A percentile compares a stretch with the other conserved stretches of the same genome.
These are phyloP conservation scores for Eulemur rufifrons DNA, from an alignment of 2,113 vertebrate genomes.

Conservation along the genomic window DNA sequence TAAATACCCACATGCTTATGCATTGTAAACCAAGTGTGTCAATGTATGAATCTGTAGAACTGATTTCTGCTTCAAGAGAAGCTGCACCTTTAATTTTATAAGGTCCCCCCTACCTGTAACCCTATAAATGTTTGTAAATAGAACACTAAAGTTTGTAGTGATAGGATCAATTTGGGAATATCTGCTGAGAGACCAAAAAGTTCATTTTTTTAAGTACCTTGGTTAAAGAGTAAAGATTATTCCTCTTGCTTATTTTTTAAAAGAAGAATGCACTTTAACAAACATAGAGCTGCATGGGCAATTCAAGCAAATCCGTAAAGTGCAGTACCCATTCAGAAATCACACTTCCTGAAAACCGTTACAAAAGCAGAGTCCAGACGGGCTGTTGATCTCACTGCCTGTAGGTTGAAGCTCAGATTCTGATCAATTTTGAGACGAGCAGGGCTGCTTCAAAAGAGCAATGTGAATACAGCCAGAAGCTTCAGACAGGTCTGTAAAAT, in stretches of 20 bases:
- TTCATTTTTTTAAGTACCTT: conserved; percentile 83
- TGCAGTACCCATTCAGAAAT: conserved; percentile 79
- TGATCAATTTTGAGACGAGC: conserved; percentile 67
- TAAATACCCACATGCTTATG: conserved; percentile 81
- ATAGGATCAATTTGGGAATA: conserved; percentile 73
- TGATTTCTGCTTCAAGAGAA: conserved; percentile 78
- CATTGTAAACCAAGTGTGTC: conserved; percentile 76
- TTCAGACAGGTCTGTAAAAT: conserved; percentile 80
- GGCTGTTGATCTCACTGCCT: conserved; percentile 76
- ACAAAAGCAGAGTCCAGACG: conserved; percentile 72
- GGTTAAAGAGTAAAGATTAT: conserved; percentile 86
- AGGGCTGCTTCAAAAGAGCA: conserved; percentile 79
- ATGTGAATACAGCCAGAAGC: conserved; percentile 72
- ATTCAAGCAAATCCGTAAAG: conserved; percentile 73
- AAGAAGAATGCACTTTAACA: conserved; percentile 88
- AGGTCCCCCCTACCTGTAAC: conserved; percentile 71
- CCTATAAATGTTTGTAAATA: conserved; percentile 82
- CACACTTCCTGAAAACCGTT: conserved; percentile 76
- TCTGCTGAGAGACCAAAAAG: conserved; percentile 85
- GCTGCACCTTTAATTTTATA: conserved; percentile 81
- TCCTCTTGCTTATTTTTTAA: conserved; percentile 87
- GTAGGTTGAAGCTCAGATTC: conserved; percentile 75
- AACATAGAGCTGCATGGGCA: conserved; percentile 80
- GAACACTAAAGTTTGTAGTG: conserved; percentile 79
- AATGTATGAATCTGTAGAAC: conserved; percentile 77